Percentiles rank a stretch among this genome's conserved stretches.
phyloP scores from a whole-genome alignment of 2,797 vertebrate genomes.

The Sciaenops ocellatus region DNA sequence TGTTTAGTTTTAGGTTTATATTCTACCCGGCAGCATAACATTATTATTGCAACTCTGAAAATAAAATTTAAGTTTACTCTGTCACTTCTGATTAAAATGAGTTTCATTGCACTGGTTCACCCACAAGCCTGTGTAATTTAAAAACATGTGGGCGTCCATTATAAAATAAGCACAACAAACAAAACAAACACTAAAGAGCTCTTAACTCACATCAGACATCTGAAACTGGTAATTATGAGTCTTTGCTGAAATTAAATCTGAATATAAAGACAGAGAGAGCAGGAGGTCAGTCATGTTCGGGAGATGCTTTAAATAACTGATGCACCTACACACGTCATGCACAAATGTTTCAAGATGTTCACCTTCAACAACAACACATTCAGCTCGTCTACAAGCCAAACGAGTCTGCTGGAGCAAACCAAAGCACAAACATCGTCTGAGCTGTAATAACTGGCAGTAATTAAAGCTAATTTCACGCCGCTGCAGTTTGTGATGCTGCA shows the following conservation, averaged over 20 bases:
- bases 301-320: too few species aligned
- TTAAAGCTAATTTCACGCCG: constrained; percentile 68
- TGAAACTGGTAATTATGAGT: not conserved
- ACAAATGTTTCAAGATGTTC: not conserved
- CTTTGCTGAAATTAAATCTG: not conserved
- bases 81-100: not conserved
- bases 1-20: too few species aligned
- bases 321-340: not conserved
- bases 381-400: constrained; percentile 54
- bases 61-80: not conserved
- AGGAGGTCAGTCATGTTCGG: too few species aligned
- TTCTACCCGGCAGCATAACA: not conserved
- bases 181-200: not conserved
- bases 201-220: not conserved
- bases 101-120: not conserved
- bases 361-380: constrained; percentile 2
- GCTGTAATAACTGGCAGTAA: constrained; percentile 53
- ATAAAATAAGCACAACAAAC: not conserved
- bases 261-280: not conserved
- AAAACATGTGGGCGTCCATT: not conserved
- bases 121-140: not conserved
- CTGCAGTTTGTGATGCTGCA: constrained; percentile 47
- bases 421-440: constrained; percentile 17
- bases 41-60: not conserved
- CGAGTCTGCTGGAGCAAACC: constrained; percentile 36